Evolutionary conservation across 2,797 vertebrate species (phyloP).

Genomic region (Hephaestus fuliginosus): DNA sequence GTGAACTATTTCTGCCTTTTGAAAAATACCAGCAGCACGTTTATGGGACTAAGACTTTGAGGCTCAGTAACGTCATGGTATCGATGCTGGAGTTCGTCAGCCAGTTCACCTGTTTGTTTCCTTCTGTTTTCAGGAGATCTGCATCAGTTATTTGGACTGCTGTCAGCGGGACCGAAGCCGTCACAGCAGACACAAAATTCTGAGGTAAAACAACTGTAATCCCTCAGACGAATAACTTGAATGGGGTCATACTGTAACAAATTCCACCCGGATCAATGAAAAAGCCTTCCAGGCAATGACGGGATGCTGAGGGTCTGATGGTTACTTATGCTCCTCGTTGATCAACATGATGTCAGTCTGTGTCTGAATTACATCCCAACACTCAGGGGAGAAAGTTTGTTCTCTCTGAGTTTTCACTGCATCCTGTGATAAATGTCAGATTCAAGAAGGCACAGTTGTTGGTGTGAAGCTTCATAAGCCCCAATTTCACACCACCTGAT

Average conservation of each 20-base stretch:
- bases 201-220: constrained; percentile 88
- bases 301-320: constrained; percentile 24
- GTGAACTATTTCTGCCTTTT: constrained; percentile 1
- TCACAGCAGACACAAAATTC: constrained; percentile 95
- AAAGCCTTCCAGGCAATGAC: constrained; percentile 51
- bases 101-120: constrained; percentile 38
- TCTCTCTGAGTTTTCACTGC: constrained; percentile 32
- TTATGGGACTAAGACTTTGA: not conserved
- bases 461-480: constrained; percentile 12
- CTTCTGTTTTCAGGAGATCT: constrained; percentile 90
- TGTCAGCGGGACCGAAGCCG: constrained; percentile 96
- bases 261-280: constrained; percentile 68
- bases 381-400: constrained; percentile 11
- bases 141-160: constrained; percentile 98
- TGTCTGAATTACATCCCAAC: constrained; percentile 33
- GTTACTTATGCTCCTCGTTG: constrained; percentile 59
- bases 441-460: constrained; percentile 30
- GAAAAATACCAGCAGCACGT: constrained; percentile 12
- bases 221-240: constrained; percentile 47
- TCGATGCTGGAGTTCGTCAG: constrained; percentile 11
- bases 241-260: constrained; percentile 35
- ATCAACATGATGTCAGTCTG: constrained; percentile 60
- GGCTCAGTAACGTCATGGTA: constrained; percentile 9
- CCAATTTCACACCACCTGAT: constrained; percentile 14
- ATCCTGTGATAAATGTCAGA: constrained; percentile 32